Evolutionary conservation across 2,113 vertebrate species (phyloP), one percentile per base, ranked within the genome.

Genomic region (Nematolebias whitei): DNA sequence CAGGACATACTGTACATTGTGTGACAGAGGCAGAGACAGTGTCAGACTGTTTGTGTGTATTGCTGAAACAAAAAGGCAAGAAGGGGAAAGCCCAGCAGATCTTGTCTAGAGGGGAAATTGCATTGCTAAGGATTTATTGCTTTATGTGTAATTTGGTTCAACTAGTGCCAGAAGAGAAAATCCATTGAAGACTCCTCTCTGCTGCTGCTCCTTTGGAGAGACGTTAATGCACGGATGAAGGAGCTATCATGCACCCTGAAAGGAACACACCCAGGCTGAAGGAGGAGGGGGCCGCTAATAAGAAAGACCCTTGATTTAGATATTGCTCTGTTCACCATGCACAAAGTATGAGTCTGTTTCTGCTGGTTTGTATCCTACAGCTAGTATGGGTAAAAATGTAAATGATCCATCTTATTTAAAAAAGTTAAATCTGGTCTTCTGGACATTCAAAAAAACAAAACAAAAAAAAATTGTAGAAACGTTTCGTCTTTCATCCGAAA

Each of bases 71-170:
- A 69, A 68, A 29, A 48, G 63, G 69, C 0, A n/a, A 4, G 59
- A 50, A 57, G 56, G 67, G 79, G 67, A 74, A 71, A 68, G 76
- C 76, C 82, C 82, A 1, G 64, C 66, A 85, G 76, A 85, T 88
- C 86, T 85, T 82, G 82, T 90, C 84, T 87, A 18, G 75, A 83
- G 73, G 87, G 89, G 84, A 90, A 91, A 90, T 88, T 88, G 89
- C 85, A 88, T 86, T 80, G 81, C 85, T 86, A 80, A 90, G 88
- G 89, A 93, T 92, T 92, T 92, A 92, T 91, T 88, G 91, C 89
- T 89, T 86, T 71, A 78, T 86, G 86, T 89, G 87, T 92, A 92
- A 93, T 92, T 91, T 90, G 87, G 89, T 91, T 92, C 89, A 92
- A 89, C 88, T 85, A 81, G 78, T 72, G 22, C 83, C 84, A 70